Percentiles rank a stretch among this genome's conserved stretches.
Conservation (phyloP, 2,888 invertebrate genomes). For the Chromoteleia sp. region DNA sequence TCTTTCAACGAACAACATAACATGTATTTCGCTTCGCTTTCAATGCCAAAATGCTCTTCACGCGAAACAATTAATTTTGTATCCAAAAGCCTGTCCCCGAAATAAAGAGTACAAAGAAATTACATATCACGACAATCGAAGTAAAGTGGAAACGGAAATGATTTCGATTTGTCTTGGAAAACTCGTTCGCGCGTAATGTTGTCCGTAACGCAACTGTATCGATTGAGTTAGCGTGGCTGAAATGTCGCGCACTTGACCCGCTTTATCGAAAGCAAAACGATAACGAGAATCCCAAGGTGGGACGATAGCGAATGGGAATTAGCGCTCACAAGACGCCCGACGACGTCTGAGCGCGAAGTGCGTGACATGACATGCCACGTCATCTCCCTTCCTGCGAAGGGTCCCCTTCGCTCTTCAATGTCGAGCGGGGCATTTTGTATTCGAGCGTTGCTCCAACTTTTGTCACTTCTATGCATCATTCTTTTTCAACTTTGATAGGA, state of each 20-base stretch:
- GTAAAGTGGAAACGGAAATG: too few species aligned
- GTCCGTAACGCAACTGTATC: neutral
- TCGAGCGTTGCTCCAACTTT: constrained; percentile 6
- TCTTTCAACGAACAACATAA: neutral
- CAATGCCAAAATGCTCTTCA: too few species aligned
- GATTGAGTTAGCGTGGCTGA: constrained; percentile 13
- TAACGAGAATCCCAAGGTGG: constrained; percentile 10
- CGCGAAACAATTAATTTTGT: too few species aligned
- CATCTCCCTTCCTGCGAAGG: constrained; percentile 42
- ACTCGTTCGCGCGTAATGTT: neutral
- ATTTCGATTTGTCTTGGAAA: too few species aligned
- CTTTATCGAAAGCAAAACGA: constrained; percentile 30
- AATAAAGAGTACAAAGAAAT: too few species aligned
- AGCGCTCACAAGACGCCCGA: neutral
- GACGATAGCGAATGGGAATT: neutral
- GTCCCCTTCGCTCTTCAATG: constrained; percentile 35
- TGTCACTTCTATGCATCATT: neutral
- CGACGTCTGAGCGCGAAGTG: constrained; percentile 1
- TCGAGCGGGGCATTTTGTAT: neutral
- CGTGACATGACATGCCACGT: constrained; percentile 43
- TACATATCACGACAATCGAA: too few species aligned
- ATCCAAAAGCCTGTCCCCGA: too few species aligned
- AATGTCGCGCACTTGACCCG: constrained; percentile 54
- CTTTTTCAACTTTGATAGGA: too few species aligned
- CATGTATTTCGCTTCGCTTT: too few species aligned